Evolutionary conservation across 2,797 vertebrate species (phyloP), one percentile per base, ranked within the genome.

Genomic region (Ambastaia sidthimunki): DNA sequence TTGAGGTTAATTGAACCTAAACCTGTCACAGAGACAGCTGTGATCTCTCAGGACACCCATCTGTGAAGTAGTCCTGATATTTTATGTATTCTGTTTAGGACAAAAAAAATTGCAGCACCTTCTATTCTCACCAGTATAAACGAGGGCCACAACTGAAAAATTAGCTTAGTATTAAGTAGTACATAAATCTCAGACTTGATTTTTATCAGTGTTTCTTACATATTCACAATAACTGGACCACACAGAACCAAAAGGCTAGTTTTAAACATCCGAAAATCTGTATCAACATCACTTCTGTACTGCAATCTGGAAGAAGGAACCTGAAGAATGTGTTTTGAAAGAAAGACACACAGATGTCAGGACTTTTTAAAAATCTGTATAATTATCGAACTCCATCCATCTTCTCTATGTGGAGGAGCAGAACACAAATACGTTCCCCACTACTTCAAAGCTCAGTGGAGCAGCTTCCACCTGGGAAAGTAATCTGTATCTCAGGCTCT

Each of bases 391-490:
- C 59, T 50, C 25, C 52, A 48, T 79, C 48, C 21, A 72, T 76
- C 60, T 71, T 54, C 25, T 62, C 37, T 78, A 71, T 74, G 71
- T 74, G 59, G 78, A 84, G 59, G 48, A 79, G 25, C 21, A 70
- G 72, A 81, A 78, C 76, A 79, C 67, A 80, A 76, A 82, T 31
- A 57, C 7, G 19, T 50, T 76, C 78, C 63, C 67, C 71, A 59
- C 37, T 31, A 82, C 82, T 80, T 85, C 77, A 87, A 81, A 84
- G 84, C 47, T 37, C 76, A 80, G 37, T 21, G 41, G 59, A 41
- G 52, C 54, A 18, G 78, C 69, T 73, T 59, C 78, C 86, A 87
- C 83, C 78, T 89, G 86, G 78, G 74, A 85, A 85, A 83, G 76
- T 71, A 74, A 89, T 87, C 84, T 83, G 78, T 59, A 50, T 59